Base-by-base conservation (phyloP, 2,113 vertebrate genomes). In the Oreochromis niloticus region DNA sequence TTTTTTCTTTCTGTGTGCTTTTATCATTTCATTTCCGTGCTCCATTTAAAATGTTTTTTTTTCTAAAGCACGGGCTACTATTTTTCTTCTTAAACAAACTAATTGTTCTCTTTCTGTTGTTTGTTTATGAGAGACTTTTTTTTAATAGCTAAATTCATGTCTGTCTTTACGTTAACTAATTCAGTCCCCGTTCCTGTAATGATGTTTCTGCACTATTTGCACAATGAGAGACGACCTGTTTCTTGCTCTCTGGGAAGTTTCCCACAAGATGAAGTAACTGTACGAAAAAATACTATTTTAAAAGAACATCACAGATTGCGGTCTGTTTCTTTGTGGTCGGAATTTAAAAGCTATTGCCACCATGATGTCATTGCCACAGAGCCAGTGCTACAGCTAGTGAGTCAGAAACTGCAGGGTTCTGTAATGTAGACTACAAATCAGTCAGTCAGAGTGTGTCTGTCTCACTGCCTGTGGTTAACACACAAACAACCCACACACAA, bases 291-390 rank as follows among this genome's bases (percentile, higher is more conserved):
- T 88, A 59, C 78, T 59, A 84, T 93, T 85, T 88, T 91, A 86
- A 88, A 87, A 85, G 85, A 85, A 48, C 84, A 85, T 83, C 85
- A 66, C 61, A 87, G 89, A 87, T 92, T 46, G 27, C 46, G 83
- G 17, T 19, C 68, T 80, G 86, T 85, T 27, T 17, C 39, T 87
- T 81, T 88, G 88, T 52, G 90, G 91, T 90, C 68, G 52, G 86
- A 87, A 78, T 92, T 91, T 91, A 87, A 91, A 90, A 90, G 81
- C 84, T 61, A 57, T 86, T 82, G 89, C 81, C 79, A 85, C 81
- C 56, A 92, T 95, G 94, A 95, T 91, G 90, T 95, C 94, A 95
- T 95, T 52, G 89, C 92, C 87, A 83, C 89, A 88, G 73, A 79
- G 39, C 61, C 80, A 68, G 41, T 57, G 32, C 78, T 81, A 56